phyloP scores from a whole-genome alignment of 2,113 vertebrate genomes.

The Eira barbara region DNA sequence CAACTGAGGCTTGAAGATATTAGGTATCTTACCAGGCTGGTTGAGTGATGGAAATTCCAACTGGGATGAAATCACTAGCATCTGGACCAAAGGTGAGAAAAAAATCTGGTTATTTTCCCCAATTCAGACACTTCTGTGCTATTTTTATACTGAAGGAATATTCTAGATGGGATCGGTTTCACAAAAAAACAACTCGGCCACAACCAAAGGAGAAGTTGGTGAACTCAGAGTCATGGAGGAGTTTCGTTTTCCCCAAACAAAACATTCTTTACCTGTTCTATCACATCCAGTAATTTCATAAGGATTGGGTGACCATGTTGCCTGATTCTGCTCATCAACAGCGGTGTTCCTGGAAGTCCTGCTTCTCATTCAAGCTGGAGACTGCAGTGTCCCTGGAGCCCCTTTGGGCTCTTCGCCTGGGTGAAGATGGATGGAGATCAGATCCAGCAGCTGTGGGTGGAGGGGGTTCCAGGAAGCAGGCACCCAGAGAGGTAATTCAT shows the following conservation, averaged over 20 bases:
- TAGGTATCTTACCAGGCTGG: neutral
- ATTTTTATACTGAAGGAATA: neutral
- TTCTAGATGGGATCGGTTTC: neutral
- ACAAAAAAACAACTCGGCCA: neutral
- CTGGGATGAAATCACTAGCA: slow-evolving; percentile 19
- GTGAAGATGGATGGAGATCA: slow-evolving; percentile 63
- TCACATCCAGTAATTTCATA: slow-evolving; percentile 4
- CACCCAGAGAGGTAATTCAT: neutral
- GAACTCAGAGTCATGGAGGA: neutral
- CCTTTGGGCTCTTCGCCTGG: neutral
- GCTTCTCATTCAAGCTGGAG: slow-evolving; percentile 46
- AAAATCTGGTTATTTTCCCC: neutral
- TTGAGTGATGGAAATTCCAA: slow-evolving; percentile 22
- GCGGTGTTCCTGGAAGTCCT: neutral
- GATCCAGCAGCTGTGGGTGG: slow-evolving; percentile 21
- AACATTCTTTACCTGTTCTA: slow-evolving; percentile 41
- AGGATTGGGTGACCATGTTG: neutral
- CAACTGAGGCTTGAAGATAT: neutral
- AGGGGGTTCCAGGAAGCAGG: slow-evolving; percentile 46
- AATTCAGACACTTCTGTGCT: neutral
- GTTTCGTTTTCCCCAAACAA: neutral
- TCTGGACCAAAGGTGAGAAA: neutral
- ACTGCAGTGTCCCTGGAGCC: neutral
- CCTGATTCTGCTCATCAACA: neutral
- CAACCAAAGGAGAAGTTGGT: neutral